Conservation (phyloP, 2,888 invertebrate genomes). For the Sceliomorpha sp. region DNA sequence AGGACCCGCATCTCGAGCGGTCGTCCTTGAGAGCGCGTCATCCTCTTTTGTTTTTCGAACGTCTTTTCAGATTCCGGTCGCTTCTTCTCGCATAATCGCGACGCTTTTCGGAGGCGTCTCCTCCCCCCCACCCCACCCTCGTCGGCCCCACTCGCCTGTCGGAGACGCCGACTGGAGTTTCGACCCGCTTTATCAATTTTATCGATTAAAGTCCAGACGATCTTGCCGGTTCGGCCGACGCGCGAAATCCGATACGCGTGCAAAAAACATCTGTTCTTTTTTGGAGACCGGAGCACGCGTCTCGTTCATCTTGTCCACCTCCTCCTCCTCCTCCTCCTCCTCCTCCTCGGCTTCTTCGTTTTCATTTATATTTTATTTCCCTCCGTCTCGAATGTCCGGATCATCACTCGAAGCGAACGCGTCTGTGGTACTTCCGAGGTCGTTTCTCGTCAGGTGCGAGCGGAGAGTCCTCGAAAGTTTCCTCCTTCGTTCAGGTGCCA, state of each 20-base stretch:
- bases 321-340: too few species aligned
- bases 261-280: too few species aligned
- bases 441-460: slow-evolving; percentile 56
- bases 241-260: too few species aligned
- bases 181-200: too few species aligned
- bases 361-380: background rate
- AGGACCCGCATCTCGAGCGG: slow-evolving; percentile 51
- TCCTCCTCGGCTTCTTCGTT: background rate
- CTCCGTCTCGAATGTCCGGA: background rate
- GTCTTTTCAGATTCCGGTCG: slow-evolving; percentile 41
- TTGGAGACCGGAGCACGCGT: too few species aligned
- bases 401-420: slow-evolving; percentile 14
- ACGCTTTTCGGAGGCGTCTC: slow-evolving; percentile 4
- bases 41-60: slow-evolving; percentile 47
- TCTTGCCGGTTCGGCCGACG: too few species aligned
- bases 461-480: slow-evolving; percentile 36
- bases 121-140: too few species aligned
- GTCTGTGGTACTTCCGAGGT: slow-evolving; percentile 16
- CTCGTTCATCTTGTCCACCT: too few species aligned
- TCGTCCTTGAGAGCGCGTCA: slow-evolving; percentile 55
- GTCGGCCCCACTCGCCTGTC: too few species aligned
- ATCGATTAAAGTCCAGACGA: too few species aligned
- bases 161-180: too few species aligned
- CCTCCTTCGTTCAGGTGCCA: slow-evolving; percentile 70
- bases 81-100: slow-evolving; percentile 29